Conservation (phyloP, 2,113 vertebrate genomes). For the Cygnus atratus region DNA sequence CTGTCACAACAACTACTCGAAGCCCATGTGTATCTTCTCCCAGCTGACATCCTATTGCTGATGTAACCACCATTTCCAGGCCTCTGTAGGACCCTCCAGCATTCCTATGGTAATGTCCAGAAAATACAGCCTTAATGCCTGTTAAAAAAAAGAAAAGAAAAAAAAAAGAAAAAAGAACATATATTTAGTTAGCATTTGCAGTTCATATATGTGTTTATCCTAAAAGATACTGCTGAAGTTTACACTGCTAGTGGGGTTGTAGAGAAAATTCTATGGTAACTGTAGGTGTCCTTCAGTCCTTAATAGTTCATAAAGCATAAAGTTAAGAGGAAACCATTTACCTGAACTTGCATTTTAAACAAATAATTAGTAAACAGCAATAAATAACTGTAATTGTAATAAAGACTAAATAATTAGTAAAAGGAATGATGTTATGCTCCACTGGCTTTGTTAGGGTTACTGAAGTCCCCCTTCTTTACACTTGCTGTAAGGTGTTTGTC, state of each 20-base stretch:
- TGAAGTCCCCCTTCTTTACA: background rate
- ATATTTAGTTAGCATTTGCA: background rate
- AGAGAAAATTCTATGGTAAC: background rate
- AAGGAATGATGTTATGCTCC: background rate
- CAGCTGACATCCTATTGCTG: slow-evolving; percentile 94
- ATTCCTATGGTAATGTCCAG: slow-evolving; percentile 94
- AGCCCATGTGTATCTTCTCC: slow-evolving; percentile 88
- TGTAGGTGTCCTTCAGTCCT: background rate
- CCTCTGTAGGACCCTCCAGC: slow-evolving; percentile 84
- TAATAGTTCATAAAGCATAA: background rate
- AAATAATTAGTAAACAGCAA: background rate
- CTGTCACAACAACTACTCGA: slow-evolving; percentile 89
- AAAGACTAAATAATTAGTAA: background rate
- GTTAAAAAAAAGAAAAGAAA: background rate
- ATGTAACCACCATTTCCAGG: slow-evolving; percentile 95
- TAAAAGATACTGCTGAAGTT: background rate
- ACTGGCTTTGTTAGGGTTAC: background rate
- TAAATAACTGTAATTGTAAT: background rate
- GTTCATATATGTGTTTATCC: background rate
- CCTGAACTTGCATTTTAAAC: background rate
- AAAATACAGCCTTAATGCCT: slow-evolving; percentile 93
- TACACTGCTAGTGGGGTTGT: background rate
- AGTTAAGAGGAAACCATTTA: background rate
- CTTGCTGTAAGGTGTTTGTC: background rate
- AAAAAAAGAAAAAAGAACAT: background rate